A percentile compares a stretch with the other conserved stretches of the same genome.
These are phyloP conservation scores for Ptyas mucosa DNA, from an alignment of 2,113 vertebrate genomes.

Conservation along the genomic window DNA sequence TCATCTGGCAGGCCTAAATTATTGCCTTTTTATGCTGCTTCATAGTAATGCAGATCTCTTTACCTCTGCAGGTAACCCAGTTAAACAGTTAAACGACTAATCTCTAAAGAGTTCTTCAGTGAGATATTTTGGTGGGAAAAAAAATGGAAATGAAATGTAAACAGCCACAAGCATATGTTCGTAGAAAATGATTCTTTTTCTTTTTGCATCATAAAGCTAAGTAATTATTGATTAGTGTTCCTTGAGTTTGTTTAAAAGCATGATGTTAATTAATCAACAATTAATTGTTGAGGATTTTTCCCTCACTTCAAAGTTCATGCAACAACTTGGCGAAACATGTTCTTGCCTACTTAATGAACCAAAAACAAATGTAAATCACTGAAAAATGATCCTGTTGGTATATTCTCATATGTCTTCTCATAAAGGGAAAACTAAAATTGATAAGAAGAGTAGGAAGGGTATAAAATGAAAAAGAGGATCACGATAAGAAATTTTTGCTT, in stretches of 20 bases:
- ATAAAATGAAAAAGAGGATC: neutral
- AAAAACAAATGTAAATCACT: neutral
- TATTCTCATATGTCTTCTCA: neutral
- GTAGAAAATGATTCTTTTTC: neutral
- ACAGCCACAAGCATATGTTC: neutral
- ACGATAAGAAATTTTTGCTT: neutral
- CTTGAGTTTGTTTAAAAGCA: neutral
- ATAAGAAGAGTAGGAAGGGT: neutral
- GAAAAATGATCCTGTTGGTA: neutral
- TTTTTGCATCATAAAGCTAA: neutral
- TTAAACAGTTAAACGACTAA: neutral
- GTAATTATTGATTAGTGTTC: neutral
- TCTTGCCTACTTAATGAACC: neutral
- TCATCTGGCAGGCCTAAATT: neutral
- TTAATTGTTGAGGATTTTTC: neutral
- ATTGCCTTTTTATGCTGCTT: neutral
- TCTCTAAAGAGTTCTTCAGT: neutral
- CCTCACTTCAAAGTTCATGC: neutral
- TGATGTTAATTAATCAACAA: neutral
- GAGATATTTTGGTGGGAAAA: neutral
- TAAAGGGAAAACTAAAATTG: neutral
- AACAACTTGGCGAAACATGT: too few species aligned
- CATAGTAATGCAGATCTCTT: neutral
- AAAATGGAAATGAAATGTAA: neutral
- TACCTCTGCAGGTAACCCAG: neutral